Percentiles rank a stretch among this genome's conserved stretches.
These are phyloP conservation scores for Brachyptera putata DNA, from an alignment of 2,888 invertebrate species.

Conservation along the genomic window DNA sequence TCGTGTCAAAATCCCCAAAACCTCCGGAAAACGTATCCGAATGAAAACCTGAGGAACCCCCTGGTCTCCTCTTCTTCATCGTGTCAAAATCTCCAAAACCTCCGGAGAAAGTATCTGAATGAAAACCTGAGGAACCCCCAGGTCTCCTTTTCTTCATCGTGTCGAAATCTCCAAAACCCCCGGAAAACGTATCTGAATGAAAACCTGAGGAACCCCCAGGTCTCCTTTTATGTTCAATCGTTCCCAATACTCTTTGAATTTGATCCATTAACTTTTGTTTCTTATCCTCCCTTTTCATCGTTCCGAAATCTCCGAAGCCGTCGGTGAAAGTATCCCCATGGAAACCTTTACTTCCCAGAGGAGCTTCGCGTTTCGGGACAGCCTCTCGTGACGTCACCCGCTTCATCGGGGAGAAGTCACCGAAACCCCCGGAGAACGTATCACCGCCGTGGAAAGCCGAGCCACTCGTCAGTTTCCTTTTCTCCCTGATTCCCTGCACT, in stretches of 20 bases:
- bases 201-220: constrained; percentile 30
- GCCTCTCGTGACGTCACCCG: constrained; percentile 6
- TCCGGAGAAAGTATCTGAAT: constrained; percentile 39
- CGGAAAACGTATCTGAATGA: constrained; percentile 36
- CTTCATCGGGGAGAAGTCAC: constrained; percentile 39
- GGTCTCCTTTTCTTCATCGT: constrained; percentile 30
- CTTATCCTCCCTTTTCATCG: constrained; percentile 35
- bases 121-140: constrained; percentile 38
- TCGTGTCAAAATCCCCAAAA: constrained; percentile 41
- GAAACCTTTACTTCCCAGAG: constrained; percentile 33
- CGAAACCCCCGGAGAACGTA: constrained; percentile 39
- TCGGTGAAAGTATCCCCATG: constrained; percentile 34
- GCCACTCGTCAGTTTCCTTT: neutral
- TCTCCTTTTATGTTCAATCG: constrained; percentile 24
- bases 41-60: constrained; percentile 40
- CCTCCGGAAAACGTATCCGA: constrained; percentile 41
- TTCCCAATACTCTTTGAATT: constrained; percentile 3
- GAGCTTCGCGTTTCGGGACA: neutral
- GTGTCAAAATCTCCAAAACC: constrained; percentile 40
- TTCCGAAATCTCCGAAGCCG: constrained; percentile 39
- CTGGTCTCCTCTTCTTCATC: constrained; percentile 37
- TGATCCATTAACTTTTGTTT: neutral
- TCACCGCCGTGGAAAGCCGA: constrained; percentile 41
- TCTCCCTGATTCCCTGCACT: too few species aligned
- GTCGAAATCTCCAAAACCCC: constrained; percentile 40